Evolutionary conservation across 2,888 invertebrate genomes (phyloP), one percentile per base, ranked within the genome.

Genomic region (Nemotelus pantherinus): DNA sequence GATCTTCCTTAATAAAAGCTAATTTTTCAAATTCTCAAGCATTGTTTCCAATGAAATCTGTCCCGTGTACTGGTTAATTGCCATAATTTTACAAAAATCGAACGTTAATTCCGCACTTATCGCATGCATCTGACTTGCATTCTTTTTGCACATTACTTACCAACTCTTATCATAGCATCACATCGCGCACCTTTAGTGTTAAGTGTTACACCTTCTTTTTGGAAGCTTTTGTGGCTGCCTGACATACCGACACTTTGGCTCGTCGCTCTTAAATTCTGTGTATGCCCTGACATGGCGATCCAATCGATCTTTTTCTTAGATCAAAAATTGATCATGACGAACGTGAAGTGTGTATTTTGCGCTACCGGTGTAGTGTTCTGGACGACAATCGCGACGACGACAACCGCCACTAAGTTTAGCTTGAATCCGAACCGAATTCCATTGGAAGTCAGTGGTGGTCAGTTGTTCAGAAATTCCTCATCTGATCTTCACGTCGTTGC

Each of bases 181-280:
- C 74, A 63, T 74, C 74, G 63, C 63, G 60, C 74, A 60, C 55
- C 74, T 74, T 74, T 63, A 48, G 74, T 74, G 74, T 74, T 74
- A 74, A 63, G 47, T 74, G 74, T 74, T 74, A 74, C 74, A 74
- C 74, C 74, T 74, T 60, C 60, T 48, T 74, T 74, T 74, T 60
- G 63, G 60, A 63, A 47, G 63, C 60, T 74, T 74, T 74, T 74
- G 63, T 74, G 63, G 53, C 48, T 25, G 60, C 39, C 47, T 72
- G 72, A 60, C 72, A 72, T 72, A 72, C 72, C 72, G 58, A 58
- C 58, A 70, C 41, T 47, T 47, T 9, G 2, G 9, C 25, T 39
- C 47, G 55, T 43, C 60, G 43, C 70, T 68, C 68, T 67, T 67
- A 25, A 70, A 70, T 70, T 53, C 55, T 47, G 70, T 53, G 70